phyloP scores from a whole-genome alignment of 2,888 invertebrate species.

The Drosophila neotestacea region DNA sequence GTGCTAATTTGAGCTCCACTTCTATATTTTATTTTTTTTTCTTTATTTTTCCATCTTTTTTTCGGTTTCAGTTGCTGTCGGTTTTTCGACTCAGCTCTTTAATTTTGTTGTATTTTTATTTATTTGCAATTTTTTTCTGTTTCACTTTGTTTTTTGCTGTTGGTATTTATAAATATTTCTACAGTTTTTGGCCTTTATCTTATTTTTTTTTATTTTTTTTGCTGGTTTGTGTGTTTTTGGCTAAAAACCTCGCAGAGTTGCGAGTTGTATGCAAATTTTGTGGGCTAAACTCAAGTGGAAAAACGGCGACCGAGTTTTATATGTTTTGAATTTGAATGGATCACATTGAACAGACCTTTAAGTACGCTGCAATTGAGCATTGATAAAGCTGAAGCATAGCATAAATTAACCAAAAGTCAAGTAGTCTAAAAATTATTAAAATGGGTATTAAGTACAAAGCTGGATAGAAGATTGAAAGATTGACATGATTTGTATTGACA shows the following conservation, averaged over 20 bases:
- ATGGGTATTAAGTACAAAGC: no score
- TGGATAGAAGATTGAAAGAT: no score
- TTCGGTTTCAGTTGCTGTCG: slow-evolving; percentile 34
- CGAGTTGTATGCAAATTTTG: slow-evolving; percentile 70
- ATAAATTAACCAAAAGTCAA: neutral
- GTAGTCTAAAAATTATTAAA: neutral
- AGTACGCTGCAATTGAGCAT: slow-evolving; percentile 28
- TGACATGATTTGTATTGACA: no score
- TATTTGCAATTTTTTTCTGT: slow-evolving; percentile 2
- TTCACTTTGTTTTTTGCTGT: slow-evolving; percentile 32
- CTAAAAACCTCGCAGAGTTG: slow-evolving; percentile 48
- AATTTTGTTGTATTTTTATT: slow-evolving; percentile 37
- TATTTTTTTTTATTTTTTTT: slow-evolving; percentile 7
- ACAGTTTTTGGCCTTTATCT: slow-evolving; percentile 51
- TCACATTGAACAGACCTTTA: slow-evolving; percentile 4
- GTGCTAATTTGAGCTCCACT: slow-evolving; percentile 82
- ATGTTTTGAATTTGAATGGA: slow-evolving; percentile 5
- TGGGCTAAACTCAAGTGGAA: slow-evolving; percentile 64
- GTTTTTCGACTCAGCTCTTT: slow-evolving; percentile 36
- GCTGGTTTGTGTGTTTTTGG: slow-evolving; percentile 15
- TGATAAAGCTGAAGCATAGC: neutral
- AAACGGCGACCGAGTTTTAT: slow-evolving; percentile 35
- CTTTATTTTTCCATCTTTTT: neutral
- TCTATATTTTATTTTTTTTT: slow-evolving; percentile 41
- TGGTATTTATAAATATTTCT: slow-evolving; percentile 73